These are phyloP conservation scores for Nanger granti DNA, from an alignment of 2,113 vertebrate genomes.

Conservation along the genomic window DNA sequence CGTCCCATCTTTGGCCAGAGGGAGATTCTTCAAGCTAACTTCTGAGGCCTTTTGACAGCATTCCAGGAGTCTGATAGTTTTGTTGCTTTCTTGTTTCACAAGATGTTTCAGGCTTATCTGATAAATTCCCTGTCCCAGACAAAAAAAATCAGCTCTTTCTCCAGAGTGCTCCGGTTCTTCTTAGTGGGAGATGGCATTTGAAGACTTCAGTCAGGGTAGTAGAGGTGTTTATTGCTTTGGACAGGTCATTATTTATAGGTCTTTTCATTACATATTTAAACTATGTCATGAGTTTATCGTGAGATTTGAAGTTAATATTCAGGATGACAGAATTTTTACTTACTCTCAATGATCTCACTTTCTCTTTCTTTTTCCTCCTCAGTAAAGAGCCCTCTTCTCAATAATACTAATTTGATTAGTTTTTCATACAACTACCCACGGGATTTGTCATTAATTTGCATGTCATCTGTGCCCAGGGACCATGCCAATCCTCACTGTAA, in stretches of 20 bases:
- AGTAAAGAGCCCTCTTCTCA: background rate
- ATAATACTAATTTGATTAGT: background rate
- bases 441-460: background rate
- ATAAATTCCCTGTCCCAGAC: background rate
- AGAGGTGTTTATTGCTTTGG: background rate
- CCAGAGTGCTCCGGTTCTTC: background rate
- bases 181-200: background rate
- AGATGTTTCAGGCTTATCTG: background rate
- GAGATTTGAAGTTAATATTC: background rate
- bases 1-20: background rate
- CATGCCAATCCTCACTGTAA: background rate
- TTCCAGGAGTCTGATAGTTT: background rate
- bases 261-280: background rate
- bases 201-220: background rate
- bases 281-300: background rate
- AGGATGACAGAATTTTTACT: background rate
- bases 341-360: background rate
- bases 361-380: background rate
- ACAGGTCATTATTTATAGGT: background rate
- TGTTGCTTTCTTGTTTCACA: background rate
- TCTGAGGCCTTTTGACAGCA: background rate
- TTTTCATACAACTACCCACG: background rate
- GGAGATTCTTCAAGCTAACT: background rate
- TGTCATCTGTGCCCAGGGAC: background rate
- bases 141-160: background rate